These are phyloP conservation scores for Gymnogyps californianus DNA, from an alignment of 2,113 vertebrate genomes.

Conservation along the genomic window DNA sequence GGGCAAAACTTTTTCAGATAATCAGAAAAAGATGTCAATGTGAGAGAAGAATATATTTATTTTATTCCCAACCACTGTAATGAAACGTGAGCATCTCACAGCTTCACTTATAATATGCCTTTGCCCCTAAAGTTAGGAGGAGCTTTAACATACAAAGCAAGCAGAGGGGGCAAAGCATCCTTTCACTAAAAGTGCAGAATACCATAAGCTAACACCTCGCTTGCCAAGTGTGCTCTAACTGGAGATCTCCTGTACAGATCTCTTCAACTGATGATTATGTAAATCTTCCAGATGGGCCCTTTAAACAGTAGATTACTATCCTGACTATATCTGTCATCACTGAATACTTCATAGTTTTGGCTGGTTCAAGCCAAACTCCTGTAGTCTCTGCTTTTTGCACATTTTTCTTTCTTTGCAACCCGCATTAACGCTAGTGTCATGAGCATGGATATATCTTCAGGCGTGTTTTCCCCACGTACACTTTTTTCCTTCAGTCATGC, in stretches of 20 bases:
- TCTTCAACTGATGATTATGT: not conserved
- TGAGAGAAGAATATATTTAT: not conserved
- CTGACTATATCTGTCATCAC: not conserved
- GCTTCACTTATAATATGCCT: not conserved
- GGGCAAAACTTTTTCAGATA: not conserved
- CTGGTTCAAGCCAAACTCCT: not conserved
- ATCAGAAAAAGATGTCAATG: not conserved
- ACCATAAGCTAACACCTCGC: not conserved
- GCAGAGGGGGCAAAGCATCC: not conserved
- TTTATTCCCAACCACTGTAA: not conserved
- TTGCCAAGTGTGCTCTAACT: not conserved
- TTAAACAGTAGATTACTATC: not conserved
- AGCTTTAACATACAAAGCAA: not conserved
- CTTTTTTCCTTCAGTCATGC: no score
- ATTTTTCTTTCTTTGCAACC: not conserved
- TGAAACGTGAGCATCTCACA: fast-evolving
- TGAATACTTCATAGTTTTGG: not conserved
- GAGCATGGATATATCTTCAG: not conserved
- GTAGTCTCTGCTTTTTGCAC: not conserved
- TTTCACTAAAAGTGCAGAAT: not conserved
- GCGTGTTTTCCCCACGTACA: not conserved
- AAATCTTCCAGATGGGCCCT: constrained; percentile 7
- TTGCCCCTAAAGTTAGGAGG: not conserved
- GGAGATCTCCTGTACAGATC: not conserved
- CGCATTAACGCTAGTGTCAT: not conserved